Percentiles rank a stretch among this genome's conserved stretches.
These are phyloP conservation scores for Halyomorpha halys DNA, from an alignment of 1,140 invertebrate species.

Conservation along the genomic window DNA sequence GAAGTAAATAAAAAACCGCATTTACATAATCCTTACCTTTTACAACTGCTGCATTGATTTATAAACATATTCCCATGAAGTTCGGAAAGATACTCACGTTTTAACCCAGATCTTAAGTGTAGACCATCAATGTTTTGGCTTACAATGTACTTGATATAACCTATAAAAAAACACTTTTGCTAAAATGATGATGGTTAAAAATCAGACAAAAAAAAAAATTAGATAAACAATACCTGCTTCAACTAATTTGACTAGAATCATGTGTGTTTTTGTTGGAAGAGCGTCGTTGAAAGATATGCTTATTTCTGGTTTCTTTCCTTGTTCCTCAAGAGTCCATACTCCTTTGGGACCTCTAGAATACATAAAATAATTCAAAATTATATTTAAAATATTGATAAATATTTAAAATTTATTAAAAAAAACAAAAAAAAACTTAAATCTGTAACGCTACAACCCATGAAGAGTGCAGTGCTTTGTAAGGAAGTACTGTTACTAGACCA, in stretches of 20 bases:
- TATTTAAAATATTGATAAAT: too few species aligned
- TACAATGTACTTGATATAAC: conserved; percentile 71
- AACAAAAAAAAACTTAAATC: too few species aligned
- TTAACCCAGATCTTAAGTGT: conserved; percentile 80
- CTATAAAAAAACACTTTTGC: conserved; percentile 20
- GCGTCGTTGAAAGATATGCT: conserved; percentile 87
- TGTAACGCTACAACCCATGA: too few species aligned
- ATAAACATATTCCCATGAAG: conserved; percentile 98
- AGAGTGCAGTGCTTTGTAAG: too few species aligned
- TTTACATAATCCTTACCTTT: conserved; percentile 47
- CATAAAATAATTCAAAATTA: conserved; percentile 4
- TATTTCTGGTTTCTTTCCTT: conserved; percentile 75
- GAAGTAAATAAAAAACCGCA: neutral
- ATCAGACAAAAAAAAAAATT: neutral
- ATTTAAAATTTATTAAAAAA: too few species aligned
- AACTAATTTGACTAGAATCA: conserved; percentile 76
- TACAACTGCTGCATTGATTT: conserved; percentile 85
- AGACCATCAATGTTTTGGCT: conserved; percentile 98
- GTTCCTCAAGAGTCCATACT: conserved; percentile 94
- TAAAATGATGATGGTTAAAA: neutral
- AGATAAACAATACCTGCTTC: conserved; percentile 42
- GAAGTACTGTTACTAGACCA: too few species aligned
- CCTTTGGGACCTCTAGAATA: conserved; percentile 79
- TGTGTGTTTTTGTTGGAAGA: conserved; percentile 84
- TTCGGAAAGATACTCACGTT: conserved; percentile 72